Base-by-base conservation (phyloP, 35 echinoderm and acorn worm genomes). In the Ophiothrix spiculata region DNA sequence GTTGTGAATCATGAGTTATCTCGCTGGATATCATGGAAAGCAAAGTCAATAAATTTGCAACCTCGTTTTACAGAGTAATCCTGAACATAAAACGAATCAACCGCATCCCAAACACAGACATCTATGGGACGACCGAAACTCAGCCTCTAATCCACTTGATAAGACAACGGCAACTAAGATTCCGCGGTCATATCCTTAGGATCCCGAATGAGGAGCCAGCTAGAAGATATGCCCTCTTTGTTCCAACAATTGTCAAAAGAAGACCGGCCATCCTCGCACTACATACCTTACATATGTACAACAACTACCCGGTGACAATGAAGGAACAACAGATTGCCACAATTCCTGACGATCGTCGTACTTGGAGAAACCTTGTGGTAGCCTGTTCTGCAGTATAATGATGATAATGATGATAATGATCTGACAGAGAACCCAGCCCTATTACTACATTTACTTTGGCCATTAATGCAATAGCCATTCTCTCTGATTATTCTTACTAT, bases 31-130 rank as follows among this genome's bases (percentile, higher is more conserved):
- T n/a, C 19, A 83, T 83, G 81, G 81, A 83, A 40, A 40, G 56
- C 81, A 83, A 64, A 64, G 32, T 83, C 45, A 83, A 83, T 32
- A 31, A 10, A 6, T 81, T 81, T 81, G 79, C 79, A 13, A 81
- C 37, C 31, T 80, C 78, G 10, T 81, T 10, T 49, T 83, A 1
- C 15, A 83, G 81, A 32, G 37, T 83, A 13, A 83, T 83, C 42
- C 81, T 83, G 2, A 34, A 63, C 31, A 60, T 83, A 1, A 83
- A 64, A 60, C n/a, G 81, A 35, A 64, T 2, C 31, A 32, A 83
- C 46, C 39, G 25, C 32, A 14, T 83, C 36, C 17, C 81, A 33
- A 56, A 83, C 25, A 14, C 81, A 2, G 64, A 1, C 46, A 33
- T 63, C 11, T 83, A 17, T 56, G 19, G 3, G 29, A 8, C 32